Evolutionary conservation across 1,140 invertebrate species (phyloP).

Genomic region (Scaptomyza hsui): DNA sequence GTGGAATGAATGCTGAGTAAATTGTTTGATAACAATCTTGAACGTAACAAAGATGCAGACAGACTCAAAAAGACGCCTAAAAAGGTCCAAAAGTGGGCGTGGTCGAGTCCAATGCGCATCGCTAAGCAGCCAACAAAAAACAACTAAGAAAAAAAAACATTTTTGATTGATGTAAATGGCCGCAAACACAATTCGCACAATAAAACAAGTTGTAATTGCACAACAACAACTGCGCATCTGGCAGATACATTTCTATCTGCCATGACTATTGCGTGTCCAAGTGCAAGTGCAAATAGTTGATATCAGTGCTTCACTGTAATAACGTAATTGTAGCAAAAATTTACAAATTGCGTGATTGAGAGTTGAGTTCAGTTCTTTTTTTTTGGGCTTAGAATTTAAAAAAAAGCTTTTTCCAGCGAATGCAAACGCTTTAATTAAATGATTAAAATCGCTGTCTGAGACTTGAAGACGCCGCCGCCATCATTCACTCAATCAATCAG

Average conservation of each 20-base stretch:
- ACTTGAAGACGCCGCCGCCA: not conserved
- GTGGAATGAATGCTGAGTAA: not conserved
- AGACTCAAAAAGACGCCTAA: not conserved
- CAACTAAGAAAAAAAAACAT: conserved; percentile 18
- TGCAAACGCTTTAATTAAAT: conserved; percentile 79
- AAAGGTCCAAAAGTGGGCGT: conserved; percentile 29
- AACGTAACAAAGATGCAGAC: not conserved
- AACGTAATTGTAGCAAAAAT: conserved; percentile 55
- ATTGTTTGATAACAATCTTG: not conserved
- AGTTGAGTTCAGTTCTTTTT: not conserved
- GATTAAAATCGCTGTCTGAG: conserved; percentile 63
- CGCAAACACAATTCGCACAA: conserved; percentile 65
- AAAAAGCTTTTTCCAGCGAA: conserved; percentile 58
- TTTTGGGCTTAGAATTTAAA: conserved; percentile 12
- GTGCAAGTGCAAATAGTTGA: conserved; percentile 19
- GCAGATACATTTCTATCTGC: conserved; percentile 47
- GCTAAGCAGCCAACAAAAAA: conserved; percentile 35
- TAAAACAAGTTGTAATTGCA: conserved; percentile 72
- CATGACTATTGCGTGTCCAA: conserved; percentile 13
- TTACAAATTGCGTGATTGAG: conserved; percentile 70
- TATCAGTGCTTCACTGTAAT: conserved; percentile 31
- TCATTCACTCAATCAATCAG: conserved; percentile 43
- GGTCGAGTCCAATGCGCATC: conserved; percentile 32
- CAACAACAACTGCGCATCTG: conserved; percentile 5
- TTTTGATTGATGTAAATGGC: conserved; percentile 74